Conservation (phyloP, 1,140 invertebrate genomes). For the Temnothorax longispinosus region DNA sequence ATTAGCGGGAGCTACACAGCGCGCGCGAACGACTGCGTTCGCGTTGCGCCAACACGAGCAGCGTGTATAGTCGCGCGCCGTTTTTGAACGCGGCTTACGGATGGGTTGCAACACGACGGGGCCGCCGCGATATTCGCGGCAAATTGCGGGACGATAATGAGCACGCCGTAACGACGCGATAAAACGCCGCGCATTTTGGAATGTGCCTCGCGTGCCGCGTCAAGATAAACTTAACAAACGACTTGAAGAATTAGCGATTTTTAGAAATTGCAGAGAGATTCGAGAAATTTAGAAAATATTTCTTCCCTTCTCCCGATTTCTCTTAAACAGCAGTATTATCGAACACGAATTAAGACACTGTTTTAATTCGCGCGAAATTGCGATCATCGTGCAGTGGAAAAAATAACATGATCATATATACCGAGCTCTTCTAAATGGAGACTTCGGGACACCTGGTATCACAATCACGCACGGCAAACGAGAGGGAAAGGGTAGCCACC, state of each 20-base stretch:
- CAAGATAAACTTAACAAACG: background rate
- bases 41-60: background rate
- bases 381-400: background rate
- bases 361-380: background rate
- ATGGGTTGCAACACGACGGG: background rate
- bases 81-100: constrained; percentile 21
- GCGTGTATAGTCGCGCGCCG: background rate
- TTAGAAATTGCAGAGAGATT: background rate
- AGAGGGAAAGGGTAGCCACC: constrained; percentile 68
- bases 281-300: background rate
- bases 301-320: background rate
- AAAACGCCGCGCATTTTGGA: background rate
- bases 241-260: background rate
- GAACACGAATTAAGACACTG: background rate
- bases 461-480: constrained; percentile 59
- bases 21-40: background rate
- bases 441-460: background rate
- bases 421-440: background rate
- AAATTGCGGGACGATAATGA: constrained; percentile 37
- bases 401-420: background rate
- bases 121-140: background rate
- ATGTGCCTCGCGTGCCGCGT: background rate
- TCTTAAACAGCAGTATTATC: background rate
- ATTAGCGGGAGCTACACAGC: constrained; percentile 21
- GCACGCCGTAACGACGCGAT: constrained; percentile 9